Percentiles rank a stretch among this genome's conserved stretches.
phyloP scores from a whole-genome alignment of 92 coral and sea anemone species.

The Porites evermanni region DNA sequence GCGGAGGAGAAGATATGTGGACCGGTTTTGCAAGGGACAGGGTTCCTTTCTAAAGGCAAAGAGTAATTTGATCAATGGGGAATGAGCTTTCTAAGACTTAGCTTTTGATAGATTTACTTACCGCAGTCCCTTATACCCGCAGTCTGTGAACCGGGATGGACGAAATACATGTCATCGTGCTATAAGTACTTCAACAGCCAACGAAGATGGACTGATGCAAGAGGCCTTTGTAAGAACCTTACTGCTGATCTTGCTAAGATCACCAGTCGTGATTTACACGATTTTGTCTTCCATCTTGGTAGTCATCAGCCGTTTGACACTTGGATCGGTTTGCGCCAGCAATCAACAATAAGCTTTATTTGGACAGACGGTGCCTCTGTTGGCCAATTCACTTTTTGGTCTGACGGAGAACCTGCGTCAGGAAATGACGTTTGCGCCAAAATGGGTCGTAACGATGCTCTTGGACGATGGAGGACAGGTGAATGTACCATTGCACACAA shows the following conservation, averaged over 20 bases:
- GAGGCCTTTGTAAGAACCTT: constrained; percentile 16
- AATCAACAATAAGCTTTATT: not conserved
- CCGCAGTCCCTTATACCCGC: not conserved
- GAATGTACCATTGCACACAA: constrained; percentile 32
- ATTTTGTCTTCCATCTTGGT: constrained; percentile 31
- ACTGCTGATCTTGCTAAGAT: constrained; percentile 59
- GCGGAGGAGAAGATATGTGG: too few species aligned
- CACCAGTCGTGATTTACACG: constrained; percentile 33
- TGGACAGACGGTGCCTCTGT: constrained; percentile 61
- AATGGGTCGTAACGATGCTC: constrained; percentile 13
- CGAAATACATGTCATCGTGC: constrained; percentile 33
- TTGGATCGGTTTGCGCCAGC: constrained; percentile 66
- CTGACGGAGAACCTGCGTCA: constrained; percentile 21
- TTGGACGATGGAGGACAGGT: constrained; percentile 52
- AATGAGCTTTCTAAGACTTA: not conserved
- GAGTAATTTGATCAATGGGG: too few species aligned
- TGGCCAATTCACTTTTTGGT: constrained; percentile 48
- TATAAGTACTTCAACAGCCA: constrained; percentile 41
- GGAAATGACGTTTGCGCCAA: constrained; percentile 33
- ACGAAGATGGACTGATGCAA: constrained; percentile 50
- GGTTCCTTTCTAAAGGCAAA: too few species aligned
- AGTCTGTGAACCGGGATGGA: constrained; percentile 62
- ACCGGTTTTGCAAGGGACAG: too few species aligned
- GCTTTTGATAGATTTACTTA: not conserved
- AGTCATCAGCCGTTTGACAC: not conserved